Conservation (phyloP, 2,888 invertebrate genomes). For the Schizotus pectinicornis region DNA sequence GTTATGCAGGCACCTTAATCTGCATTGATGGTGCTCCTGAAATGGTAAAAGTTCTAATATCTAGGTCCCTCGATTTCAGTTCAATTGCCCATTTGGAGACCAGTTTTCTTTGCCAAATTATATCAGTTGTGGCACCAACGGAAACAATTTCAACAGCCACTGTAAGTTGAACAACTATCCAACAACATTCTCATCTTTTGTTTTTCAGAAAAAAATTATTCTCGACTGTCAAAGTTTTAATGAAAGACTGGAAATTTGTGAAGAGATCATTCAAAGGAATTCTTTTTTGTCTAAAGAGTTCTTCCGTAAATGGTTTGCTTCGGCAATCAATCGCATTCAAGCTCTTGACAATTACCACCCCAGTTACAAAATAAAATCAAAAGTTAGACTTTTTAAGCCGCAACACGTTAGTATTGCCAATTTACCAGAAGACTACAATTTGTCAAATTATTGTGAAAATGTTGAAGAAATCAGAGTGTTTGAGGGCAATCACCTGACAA, state of each 20-base stretch:
- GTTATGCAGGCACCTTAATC: conserved; percentile 68
- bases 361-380: conserved; percentile 38
- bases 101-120: conserved; percentile 48
- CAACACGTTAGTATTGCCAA: conserved; percentile 26
- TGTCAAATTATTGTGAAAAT: conserved; percentile 65
- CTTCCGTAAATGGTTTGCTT: neutral
- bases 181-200: neutral
- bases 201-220: neutral
- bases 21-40: conserved; percentile 85
- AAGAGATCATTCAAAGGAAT: conserved; percentile 1
- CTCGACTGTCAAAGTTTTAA: neutral
- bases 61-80: conserved; percentile 57
- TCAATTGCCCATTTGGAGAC: conserved; percentile 63
- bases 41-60: conserved; percentile 63
- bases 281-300: neutral
- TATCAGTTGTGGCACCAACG: conserved; percentile 1
- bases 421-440: conserved; percentile 68
- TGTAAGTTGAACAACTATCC: neutral
- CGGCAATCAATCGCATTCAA: conserved; percentile 34
- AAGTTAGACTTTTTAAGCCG: conserved; percentile 38
- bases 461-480: conserved; percentile 66
- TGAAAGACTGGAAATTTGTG: conserved; percentile 6
- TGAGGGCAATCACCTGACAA: conserved; percentile 76
- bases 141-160: neutral
- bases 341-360: conserved; percentile 35